Evolutionary conservation across 2,888 invertebrate species (phyloP), one percentile per base, ranked within the genome.

Genomic region (Scaptomyza reducta): DNA sequence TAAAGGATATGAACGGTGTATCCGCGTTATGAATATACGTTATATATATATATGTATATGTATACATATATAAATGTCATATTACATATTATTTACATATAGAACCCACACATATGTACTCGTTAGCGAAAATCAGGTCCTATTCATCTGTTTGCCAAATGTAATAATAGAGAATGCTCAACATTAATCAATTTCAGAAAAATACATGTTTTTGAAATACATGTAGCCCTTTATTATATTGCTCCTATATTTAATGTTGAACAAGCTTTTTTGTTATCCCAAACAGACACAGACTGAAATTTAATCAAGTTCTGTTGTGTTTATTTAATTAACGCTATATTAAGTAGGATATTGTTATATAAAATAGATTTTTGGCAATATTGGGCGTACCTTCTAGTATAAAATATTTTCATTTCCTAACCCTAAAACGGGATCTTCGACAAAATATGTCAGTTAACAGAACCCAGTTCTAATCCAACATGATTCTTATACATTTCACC

Each of bases 11-110:
- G 81, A 77, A 70, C 78, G 72, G 74, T 72, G 70, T 88, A 76
- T 83, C 74, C 74, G 79, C 87, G 72, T 87, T 87, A 87, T 89
- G 88, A 87, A 85, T 79, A 89, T 74, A 83, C 64, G 54, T 50
- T 31, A 42, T 13, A 46, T 47, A 65, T 47, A 27, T 11, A 60
- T 65, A 64, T 73, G 69, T 74, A 50, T 61, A 56, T 50, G 47
- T 7, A 44, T 46, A 49, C 44, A 46, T 35, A 29, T 46, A 16
- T 47, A 47, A 47, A 33, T 47, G 31, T 47, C 13, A 45, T n/a
- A n/a, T 35, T 16, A 31, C 16, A 31, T 11, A 31, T 49, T 49
- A 54, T 41, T 45, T 33, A 27, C 33, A 31, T 40, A 49, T 44
- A 41, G 9, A 25, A 33, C 6, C 11, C n/a, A 31, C 10, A 33